A percentile compares a stretch with the other conserved stretches of the same genome.
Evolutionary conservation across 2,113 vertebrate genomes (phyloP).

Genomic region (Proteles cristata): DNA sequence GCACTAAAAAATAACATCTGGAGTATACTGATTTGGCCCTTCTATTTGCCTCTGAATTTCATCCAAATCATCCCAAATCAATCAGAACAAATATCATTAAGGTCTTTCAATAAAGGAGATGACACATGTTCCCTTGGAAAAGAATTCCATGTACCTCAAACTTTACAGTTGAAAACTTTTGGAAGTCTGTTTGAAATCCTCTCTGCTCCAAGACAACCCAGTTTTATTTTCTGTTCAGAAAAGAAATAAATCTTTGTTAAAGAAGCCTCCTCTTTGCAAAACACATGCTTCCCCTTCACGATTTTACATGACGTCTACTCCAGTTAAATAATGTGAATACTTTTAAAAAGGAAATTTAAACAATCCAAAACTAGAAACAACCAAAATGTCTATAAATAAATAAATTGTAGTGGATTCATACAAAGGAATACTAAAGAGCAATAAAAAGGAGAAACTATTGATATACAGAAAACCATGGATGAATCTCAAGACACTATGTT

Average conservation of each 20-base stretch:
- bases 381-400: background rate
- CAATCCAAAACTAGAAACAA: background rate
- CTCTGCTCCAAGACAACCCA: background rate
- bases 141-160: background rate
- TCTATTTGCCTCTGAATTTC: background rate
- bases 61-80: background rate
- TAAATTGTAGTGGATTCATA: background rate
- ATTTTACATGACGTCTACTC: background rate
- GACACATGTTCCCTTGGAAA: background rate
- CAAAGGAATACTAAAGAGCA: background rate
- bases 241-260: background rate
- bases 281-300: background rate
- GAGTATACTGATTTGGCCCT: background rate
- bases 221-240: constrained; percentile 1
- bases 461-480: background rate
- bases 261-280: background rate
- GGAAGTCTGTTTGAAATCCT: background rate
- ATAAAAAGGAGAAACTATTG: background rate
- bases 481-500: background rate
- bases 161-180: background rate
- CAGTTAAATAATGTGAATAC: background rate
- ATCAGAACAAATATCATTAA: background rate
- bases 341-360: background rate
- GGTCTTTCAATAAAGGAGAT: background rate
- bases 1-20: background rate